phyloP scores from a whole-genome alignment of 2,888 invertebrate genomes.

The Cremastinae sp. region DNA sequence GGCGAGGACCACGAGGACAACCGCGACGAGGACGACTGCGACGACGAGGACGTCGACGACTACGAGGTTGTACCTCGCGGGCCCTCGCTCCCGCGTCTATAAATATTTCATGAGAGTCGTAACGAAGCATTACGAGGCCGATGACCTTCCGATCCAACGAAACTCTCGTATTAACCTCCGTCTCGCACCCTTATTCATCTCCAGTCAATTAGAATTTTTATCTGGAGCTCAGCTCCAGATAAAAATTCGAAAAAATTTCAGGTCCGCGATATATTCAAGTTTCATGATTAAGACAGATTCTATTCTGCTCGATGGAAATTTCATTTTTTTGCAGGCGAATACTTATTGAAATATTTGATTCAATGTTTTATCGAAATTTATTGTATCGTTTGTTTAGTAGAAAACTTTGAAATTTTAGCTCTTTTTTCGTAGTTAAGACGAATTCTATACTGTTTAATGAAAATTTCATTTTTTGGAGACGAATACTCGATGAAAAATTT shows the following conservation, averaged over 20 bases:
- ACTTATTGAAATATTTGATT: too few relatives aligned
- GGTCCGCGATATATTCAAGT: not conserved
- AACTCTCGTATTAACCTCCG: not conserved
- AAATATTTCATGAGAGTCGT: conserved; percentile 71
- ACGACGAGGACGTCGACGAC: conserved; percentile 58
- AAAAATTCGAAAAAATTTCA: conserved; percentile 28
- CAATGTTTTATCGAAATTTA: too few relatives aligned
- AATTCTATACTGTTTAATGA: too few relatives aligned
- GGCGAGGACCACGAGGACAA: conserved; percentile 1
- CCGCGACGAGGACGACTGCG: not conserved
- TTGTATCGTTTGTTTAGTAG: too few relatives aligned
- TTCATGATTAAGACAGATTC: too few relatives aligned
- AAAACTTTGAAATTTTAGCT: too few relatives aligned
- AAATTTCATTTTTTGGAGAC: too few relatives aligned
- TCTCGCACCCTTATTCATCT: conserved; percentile 26
- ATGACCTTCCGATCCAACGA: conserved; percentile 43
- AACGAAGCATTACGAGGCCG: conserved; percentile 65
- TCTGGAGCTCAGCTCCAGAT: not conserved
- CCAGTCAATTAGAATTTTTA: conserved; percentile 3
- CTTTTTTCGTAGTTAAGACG: too few relatives aligned
- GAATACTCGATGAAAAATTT: too few relatives aligned
- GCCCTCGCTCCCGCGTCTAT: too few relatives aligned
- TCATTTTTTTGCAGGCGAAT: too few relatives aligned
- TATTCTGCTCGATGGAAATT: too few relatives aligned
- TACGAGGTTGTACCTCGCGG: conserved; percentile 49